phyloP scores from a whole-genome alignment of 2,888 invertebrate species.

The Hoplodrina ambigua region DNA sequence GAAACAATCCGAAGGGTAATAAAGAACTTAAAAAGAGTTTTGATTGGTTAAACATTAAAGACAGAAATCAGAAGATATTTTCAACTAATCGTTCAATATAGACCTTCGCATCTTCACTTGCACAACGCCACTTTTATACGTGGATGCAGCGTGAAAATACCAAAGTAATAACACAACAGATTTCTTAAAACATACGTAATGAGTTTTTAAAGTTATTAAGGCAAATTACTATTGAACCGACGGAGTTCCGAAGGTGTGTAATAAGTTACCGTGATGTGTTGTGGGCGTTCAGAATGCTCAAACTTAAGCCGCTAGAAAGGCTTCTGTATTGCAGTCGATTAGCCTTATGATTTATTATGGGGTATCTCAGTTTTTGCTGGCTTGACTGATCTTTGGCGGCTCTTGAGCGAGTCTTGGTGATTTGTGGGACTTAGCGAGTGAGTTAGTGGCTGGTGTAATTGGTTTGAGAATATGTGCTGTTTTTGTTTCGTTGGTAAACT shows the following conservation, averaged over 20 bases:
- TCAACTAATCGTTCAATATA: constrained; percentile 18
- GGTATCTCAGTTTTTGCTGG: constrained; percentile 62
- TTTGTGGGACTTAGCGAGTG: constrained; percentile 58
- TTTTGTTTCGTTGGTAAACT: constrained; percentile 42
- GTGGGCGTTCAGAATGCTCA: constrained; percentile 67
- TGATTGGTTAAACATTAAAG: no score
- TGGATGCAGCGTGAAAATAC: constrained; percentile 53
- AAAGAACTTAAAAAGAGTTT: no score
- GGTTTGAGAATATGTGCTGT: constrained; percentile 37
- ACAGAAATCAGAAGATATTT: background rate
- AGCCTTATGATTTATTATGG: constrained; percentile 80
- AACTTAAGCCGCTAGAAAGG: constrained; percentile 75
- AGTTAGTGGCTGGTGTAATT: constrained; percentile 54
- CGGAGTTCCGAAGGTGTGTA: constrained; percentile 78
- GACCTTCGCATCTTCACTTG: constrained; percentile 27
- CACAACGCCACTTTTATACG: constrained; percentile 17
- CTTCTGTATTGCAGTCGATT: constrained; percentile 83
- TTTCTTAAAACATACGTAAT: constrained; percentile 79
- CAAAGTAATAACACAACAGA: constrained; percentile 62
- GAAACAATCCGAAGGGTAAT: background rate
- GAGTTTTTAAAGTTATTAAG: constrained; percentile 87
- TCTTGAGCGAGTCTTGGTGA: constrained; percentile 49
- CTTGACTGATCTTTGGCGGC: constrained; percentile 58
- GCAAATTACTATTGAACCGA: constrained; percentile 82
- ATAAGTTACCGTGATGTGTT: constrained; percentile 78